Evolutionary conservation across 2,113 vertebrate genomes (phyloP).

Genomic region (Psephotus haematonotus): DNA sequence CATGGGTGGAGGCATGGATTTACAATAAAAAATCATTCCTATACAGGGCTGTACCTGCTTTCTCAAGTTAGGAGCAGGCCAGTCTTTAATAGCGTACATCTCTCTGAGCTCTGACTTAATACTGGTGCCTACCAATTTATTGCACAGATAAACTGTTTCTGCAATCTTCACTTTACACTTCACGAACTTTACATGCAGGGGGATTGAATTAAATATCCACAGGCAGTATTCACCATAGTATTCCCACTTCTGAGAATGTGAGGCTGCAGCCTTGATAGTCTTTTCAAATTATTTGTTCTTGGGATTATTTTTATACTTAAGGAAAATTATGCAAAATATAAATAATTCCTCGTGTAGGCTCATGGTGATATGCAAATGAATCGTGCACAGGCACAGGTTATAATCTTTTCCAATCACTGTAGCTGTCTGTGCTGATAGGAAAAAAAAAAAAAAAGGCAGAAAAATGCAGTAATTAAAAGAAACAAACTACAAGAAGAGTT

Average conservation of each 20-base stretch:
- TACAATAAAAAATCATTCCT: neutral
- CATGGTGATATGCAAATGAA: neutral
- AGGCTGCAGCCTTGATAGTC: neutral
- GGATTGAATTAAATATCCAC: neutral
- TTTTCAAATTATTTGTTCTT: neutral
- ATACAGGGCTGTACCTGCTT: neutral
- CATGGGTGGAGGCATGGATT: neutral
- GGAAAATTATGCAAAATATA: neutral
- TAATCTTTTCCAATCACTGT: neutral
- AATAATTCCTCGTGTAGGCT: neutral
- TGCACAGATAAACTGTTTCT: neutral
- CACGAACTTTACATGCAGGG: neutral
- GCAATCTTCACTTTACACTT: neutral
- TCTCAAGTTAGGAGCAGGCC: neutral
- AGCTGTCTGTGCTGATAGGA: neutral
- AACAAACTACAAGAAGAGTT: neutral
- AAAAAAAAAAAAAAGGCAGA: neutral
- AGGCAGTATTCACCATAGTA: neutral
- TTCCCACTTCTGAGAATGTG: neutral
- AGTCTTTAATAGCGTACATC: neutral
- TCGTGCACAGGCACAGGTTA: neutral
- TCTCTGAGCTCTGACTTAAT: constrained; percentile 23
- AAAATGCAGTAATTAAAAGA: neutral
- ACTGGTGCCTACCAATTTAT: neutral
- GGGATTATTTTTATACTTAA: neutral